Evolutionary conservation across 2,888 invertebrate species (phyloP), one percentile per base, ranked within the genome.

Genomic region (Ditylenchus weischeri): DNA sequence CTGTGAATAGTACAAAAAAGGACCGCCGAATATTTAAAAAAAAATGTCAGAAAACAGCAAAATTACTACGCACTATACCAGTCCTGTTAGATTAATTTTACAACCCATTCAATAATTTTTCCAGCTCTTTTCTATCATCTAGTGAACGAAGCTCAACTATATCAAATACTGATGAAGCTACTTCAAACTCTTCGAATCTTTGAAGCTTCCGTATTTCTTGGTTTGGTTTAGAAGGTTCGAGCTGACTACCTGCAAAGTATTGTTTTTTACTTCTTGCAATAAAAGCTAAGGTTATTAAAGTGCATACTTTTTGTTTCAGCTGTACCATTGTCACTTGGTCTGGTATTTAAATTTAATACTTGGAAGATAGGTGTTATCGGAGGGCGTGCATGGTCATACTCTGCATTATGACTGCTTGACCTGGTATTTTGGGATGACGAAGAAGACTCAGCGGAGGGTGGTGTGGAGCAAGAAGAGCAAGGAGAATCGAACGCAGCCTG

Each of bases 91-190:
- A 13, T 43, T 43, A 15, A 43, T 15, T 43, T 43, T 43, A 43
- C 15, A 43, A 43, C 11, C 43, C 43, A 15, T 43, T 43, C 10
- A 71, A 58, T 18, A 71, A 60, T 51, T 69, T 66, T 47, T 64
- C 70, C 21, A 73, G 64, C 35, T 74, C 73, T 38, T 57, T 62
- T 23, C 76, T 58, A 62, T 79, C 78, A 63, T 80, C 80, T 38
- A 80, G 66, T n/a, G 73, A 76, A 47, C 65, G 69, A 67, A 78
- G 67, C 50, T 79, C 77, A 38, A 80, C n/a, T 48, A 77, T 72
- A 66, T 80, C 80, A 62, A 80, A 80, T 8, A 79, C 72, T 38
- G 69, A 76, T 0, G 65, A 69, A 3, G 65, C 65, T 6, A 67
- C 59, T 65, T 79, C 79, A 64, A 78, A 78, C 29, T 78, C 78